Evolutionary conservation across 2,888 invertebrate genomes (phyloP).

Genomic region (Leptinotarsa peninsularis): DNA sequence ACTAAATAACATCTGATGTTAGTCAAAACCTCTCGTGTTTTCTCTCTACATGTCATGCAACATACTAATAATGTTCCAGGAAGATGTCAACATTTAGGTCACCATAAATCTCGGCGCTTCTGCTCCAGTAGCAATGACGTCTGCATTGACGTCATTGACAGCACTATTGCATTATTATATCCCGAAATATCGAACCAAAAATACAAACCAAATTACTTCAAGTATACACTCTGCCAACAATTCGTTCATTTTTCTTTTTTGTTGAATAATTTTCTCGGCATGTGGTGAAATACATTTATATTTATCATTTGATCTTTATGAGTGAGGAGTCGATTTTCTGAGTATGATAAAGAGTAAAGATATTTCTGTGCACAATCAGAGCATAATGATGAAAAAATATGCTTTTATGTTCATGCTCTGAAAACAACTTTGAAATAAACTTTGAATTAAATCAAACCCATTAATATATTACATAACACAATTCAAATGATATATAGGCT

Average conservation of each 20-base stretch:
- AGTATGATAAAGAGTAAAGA: no score
- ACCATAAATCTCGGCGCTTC: constrained; percentile 28
- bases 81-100: constrained; percentile 41
- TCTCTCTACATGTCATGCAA: background rate
- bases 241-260: constrained; percentile 26
- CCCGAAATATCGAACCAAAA: constrained; percentile 39
- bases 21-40: constrained; percentile 3
- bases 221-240: constrained; percentile 33
- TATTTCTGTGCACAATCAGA: no score
- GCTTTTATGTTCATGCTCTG: no score
- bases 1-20: constrained; percentile 5
- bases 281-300: constrained; percentile 24
- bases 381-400: no score
- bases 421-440: no score
- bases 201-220: constrained; percentile 33
- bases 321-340: background rate
- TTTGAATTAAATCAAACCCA: no score
- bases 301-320: constrained; percentile 12
- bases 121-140: constrained; percentile 41
- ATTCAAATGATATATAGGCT: no score
- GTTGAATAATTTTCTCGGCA: constrained; percentile 23
- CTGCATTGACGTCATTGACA: constrained; percentile 40
- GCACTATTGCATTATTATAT: constrained; percentile 38
- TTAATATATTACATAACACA: no score
- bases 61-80: constrained; percentile 21